Base-by-base conservation (phyloP, 2,113 vertebrate species). In the Echinops telfairi region DNA sequence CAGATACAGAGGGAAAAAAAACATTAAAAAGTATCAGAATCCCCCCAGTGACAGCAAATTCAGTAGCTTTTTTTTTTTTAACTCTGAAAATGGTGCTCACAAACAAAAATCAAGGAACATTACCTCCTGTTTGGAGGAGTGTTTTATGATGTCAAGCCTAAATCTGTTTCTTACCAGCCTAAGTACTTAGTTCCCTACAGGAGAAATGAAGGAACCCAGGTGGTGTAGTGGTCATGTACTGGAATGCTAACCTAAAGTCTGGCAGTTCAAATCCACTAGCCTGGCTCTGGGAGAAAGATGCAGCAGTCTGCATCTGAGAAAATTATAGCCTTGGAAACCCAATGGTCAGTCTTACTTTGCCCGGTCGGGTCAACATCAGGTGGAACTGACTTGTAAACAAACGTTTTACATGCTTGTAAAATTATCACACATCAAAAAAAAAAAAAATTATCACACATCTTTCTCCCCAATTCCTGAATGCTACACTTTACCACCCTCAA, bases 31-130 rank as follows among this genome's bases (percentile, higher is more conserved):
- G 17, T 62, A 22, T 82, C 33, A 66, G 62, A 89, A 25, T 29
- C 19, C 64, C 64, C 22, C 20, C 66, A 83, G 84, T 2, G 31
- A 2, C 3, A 78, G 40, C 8, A 84, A 89, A 75, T 33, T 68
- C 33, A 83, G 71, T n/a, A 19, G 0, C 19, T 16, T 84, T 60
- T 43, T 27, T 71, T 66, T 75, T 15, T 1, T 25, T 10, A 43
- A 85, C 36, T 86, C n/a, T 29, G 38, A 93, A 90, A 86, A 57
- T 43, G 85, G 22, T 33, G 66, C 83, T 94, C 25, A 83, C 92
- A 96, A 73, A 29, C 15, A 95, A 93, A 95, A 91, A 81, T 33
- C 15, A 84, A 87, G 31, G 36, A 81, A 84, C 66, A 81, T 22
- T 15, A 85, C 40, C 25, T 88, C 38, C 25, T 12, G 75, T 40